Conservation (phyloP, 2,888 invertebrate species). For the Phaonia tiefii region DNA sequence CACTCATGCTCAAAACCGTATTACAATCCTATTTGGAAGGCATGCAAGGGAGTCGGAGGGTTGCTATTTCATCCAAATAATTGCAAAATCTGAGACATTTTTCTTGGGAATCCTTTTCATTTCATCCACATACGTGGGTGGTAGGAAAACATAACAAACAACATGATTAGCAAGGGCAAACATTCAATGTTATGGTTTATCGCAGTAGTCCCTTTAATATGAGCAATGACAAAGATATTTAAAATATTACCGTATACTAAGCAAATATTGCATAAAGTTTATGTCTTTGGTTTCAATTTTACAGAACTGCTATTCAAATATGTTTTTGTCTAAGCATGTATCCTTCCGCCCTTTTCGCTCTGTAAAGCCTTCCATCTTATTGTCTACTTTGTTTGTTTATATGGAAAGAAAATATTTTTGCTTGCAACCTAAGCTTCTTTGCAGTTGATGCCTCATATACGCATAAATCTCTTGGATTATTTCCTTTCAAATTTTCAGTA, state of each 20-base stretch:
- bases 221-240: slow-evolving; percentile 21
- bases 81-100: slow-evolving; percentile 39
- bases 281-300: not conserved
- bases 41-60: not conserved
- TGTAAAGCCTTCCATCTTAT: not conserved
- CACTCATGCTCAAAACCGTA: slow-evolving; percentile 45
- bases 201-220: not conserved
- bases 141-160: slow-evolving; percentile 25
- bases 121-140: not conserved
- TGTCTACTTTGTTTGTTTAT: slow-evolving; percentile 32
- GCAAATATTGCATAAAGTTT: slow-evolving; percentile 41
- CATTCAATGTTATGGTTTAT: not conserved
- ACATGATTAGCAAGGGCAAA: slow-evolving; percentile 35
- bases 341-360: not conserved
- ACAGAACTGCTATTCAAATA: slow-evolving; percentile 24
- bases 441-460: slow-evolving; percentile 10
- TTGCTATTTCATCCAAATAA: slow-evolving; percentile 14
- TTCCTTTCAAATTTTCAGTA: slow-evolving; percentile 2
- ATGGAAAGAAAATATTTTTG: slow-evolving; percentile 17
- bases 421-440: too few relatives aligned
- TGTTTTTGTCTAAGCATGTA: slow-evolving; percentile 30
- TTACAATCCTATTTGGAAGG: not conserved
- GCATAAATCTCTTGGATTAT: not conserved
- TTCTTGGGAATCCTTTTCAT: slow-evolving; percentile 6
- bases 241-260: slow-evolving; percentile 37